Percentiles rank a stretch among this genome's conserved stretches.
Conservation (phyloP, 2,113 vertebrate species). For the Talpa occidentalis region DNA sequence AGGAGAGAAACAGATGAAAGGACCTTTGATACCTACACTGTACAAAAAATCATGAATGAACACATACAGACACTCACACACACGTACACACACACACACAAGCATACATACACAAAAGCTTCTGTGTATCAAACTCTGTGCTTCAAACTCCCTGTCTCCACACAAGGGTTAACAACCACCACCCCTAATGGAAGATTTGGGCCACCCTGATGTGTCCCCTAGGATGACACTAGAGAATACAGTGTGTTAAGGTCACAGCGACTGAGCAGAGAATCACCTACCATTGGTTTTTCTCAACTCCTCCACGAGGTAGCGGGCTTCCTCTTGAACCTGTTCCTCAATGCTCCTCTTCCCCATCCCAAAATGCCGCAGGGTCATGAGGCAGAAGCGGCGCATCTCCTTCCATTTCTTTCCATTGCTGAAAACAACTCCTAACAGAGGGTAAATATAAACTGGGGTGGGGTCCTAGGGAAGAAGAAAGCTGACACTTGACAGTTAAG, state of each 20-base stretch:
- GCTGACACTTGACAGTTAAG: neutral
- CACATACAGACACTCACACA: too few relatives aligned
- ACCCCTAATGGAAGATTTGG: neutral
- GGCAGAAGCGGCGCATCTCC: constrained; percentile 78
- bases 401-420: constrained; percentile 81
- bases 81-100: too few relatives aligned
- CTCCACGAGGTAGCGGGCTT: constrained; percentile 80
- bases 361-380: constrained; percentile 82
- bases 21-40: neutral
- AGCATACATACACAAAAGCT: neutral
- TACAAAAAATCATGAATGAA: neutral
- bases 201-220: neutral
- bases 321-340: constrained; percentile 81
- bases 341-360: constrained; percentile 85
- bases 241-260: neutral
- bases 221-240: neutral
- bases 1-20: neutral
- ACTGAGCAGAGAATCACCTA: constrained; percentile 44
- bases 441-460: neutral
- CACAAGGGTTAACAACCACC: neutral
- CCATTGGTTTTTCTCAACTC: constrained; percentile 79
- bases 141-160: neutral
- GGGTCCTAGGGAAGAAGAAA: neutral
- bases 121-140: neutral
- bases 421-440: constrained; percentile 60